Evolutionary conservation across 2,797 vertebrate genomes (phyloP).

Genomic region (Sebastes ruberrimus): DNA sequence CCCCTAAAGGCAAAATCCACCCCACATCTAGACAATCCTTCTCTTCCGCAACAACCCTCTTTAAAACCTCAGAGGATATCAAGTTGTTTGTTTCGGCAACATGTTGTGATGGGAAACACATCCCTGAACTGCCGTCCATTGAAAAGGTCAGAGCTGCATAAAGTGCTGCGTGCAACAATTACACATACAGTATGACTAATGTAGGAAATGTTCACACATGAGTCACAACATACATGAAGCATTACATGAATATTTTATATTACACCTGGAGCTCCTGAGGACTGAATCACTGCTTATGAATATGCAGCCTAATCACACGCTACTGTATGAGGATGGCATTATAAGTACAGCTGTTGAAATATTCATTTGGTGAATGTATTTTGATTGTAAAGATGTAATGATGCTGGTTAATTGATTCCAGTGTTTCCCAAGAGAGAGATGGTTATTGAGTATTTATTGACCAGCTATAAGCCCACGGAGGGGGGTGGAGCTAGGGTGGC

Average conservation of each 20-base stretch:
- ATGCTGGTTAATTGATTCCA: not conserved
- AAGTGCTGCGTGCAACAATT: not conserved
- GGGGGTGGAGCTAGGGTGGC: not conserved
- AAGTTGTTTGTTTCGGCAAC: not conserved
- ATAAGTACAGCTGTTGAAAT: not conserved
- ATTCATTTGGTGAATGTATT: not conserved
- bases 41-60: not conserved
- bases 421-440: not conserved
- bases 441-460: not conserved
- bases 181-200: slow-evolving; percentile 10
- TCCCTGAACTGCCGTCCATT: not conserved
- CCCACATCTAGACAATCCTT: not conserved
- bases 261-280: slow-evolving; percentile 17
- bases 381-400: not conserved
- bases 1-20: not conserved
- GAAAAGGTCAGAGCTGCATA: not conserved
- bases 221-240: not conserved
- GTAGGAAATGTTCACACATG: not conserved
- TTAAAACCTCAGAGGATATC: not conserved
- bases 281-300: slow-evolving; percentile 22
- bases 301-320: not conserved
- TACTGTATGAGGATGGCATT: not conserved
- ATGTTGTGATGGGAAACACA: not conserved
- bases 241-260: slow-evolving; percentile 28
- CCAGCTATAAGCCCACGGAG: not conserved